Evolutionary conservation across 1,140 invertebrate genomes (phyloP), one percentile per base, ranked within the genome.

Genomic region (Sitophilus oryzae): DNA sequence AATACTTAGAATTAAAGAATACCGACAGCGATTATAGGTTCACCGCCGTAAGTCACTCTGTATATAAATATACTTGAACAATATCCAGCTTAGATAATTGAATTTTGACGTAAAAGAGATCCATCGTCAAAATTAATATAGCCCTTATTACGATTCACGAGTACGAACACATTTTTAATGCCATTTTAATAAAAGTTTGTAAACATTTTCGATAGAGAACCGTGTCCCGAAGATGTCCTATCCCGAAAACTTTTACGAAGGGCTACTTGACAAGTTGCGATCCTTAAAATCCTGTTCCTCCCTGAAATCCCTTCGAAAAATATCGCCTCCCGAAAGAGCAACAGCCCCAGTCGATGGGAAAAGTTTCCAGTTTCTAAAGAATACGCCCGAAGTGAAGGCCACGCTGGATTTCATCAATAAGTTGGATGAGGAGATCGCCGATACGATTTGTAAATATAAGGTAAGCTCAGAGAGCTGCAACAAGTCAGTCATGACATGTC

Each of bases 241-340:
- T n/a, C 11, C 44, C 25, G 40, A 37, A 48, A 56, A 48, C 37
- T 56, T 56, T 49, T 56, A 35, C 45, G 21, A 56, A 18, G 25
- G 20, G 21, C 43, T 56, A 46, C 45, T 56, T 16, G 18, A 49
- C 46, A 56, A 56, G 47, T 44, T 56, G 40, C 35, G 47, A 49
- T 49, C 45, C n/a, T 44, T 56, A 49, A 56, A 56, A 42, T 43
- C 37, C 40, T 56, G 53, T 44, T 37, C 53, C 18, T 19, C 30
- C 11, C 22, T 47, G 35, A 30, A 53, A 48, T 40, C 44, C 18
- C 14, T 16, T 19, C 23, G 38, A 16, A 40, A 47, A 48, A 44
- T 41, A 47, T 44, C 34, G 25, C 23, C 18, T 16, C n/a, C 8
- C 5, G 44, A 18, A 34, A 22, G 45, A 22, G 25, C 16, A 44